phyloP scores from a whole-genome alignment of 2,113 vertebrate species.

The Chiloscyllium plagiosum region DNA sequence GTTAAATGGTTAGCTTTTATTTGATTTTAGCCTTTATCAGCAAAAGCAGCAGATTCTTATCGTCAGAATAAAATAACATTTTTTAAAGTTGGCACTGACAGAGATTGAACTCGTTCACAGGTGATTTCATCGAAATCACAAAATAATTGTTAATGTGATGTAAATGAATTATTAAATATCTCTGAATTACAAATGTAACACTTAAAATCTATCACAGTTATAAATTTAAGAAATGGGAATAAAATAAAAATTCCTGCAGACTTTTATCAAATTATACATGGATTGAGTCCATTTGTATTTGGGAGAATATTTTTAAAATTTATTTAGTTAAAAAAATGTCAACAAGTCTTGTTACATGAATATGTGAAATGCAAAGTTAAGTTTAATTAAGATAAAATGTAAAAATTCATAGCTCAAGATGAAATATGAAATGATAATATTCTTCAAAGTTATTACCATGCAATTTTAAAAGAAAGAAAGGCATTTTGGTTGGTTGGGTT shows the following conservation, averaged over 20 bases:
- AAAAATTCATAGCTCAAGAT: not conserved
- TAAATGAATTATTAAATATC: not conserved
- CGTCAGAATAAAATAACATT: not conserved
- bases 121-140: not conserved
- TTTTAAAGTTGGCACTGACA: not conserved
- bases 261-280: not conserved
- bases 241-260: not conserved
- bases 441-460: not conserved
- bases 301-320: not conserved
- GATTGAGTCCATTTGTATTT: not conserved
- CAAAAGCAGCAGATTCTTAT: not conserved
- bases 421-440: not conserved
- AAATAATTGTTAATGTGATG: not conserved
- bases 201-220: too few relatives aligned
- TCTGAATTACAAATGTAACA: not conserved
- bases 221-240: not conserved
- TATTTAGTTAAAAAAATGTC: not conserved
- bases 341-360: not conserved
- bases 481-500: not conserved
- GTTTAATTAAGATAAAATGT: constrained; percentile 1
- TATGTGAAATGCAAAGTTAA: not conserved
- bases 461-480: not conserved
- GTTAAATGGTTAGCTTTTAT: not conserved
- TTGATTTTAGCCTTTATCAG: not conserved
- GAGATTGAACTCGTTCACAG: not conserved